Percentiles rank a stretch among this genome's conserved stretches.
phyloP scores from a whole-genome alignment of 2,113 vertebrate genomes.

The Notiomystis cincta region DNA sequence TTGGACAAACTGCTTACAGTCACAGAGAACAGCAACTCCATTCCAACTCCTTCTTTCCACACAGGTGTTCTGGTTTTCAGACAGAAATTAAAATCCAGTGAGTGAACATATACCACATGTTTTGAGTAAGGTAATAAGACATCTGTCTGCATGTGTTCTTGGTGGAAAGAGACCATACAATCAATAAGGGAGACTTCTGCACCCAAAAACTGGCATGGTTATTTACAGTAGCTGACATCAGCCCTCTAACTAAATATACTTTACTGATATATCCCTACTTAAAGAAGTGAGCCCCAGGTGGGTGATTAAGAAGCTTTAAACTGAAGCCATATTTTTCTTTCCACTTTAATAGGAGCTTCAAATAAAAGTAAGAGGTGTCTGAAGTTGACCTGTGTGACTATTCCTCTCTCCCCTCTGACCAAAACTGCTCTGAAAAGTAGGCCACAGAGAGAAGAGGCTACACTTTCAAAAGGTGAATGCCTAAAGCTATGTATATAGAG shows the following conservation, averaged over 20 bases:
- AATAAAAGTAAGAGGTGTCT: not conserved
- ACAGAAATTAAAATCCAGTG: not conserved
- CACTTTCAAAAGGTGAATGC: not conserved
- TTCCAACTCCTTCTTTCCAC: not conserved
- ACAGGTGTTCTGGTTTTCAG: not conserved
- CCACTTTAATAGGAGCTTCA: not conserved
- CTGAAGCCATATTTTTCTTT: not conserved
- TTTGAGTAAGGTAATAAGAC: not conserved
- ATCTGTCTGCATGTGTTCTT: not conserved
- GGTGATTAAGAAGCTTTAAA: not conserved
- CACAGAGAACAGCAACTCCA: not conserved
- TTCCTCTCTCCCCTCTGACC: not conserved
- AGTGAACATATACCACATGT: not conserved
- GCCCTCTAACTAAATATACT: not conserved
- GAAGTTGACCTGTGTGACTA: not conserved
- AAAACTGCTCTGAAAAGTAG: not conserved
- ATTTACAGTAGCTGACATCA: not conserved
- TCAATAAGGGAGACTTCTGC: not conserved
- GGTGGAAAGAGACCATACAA: not conserved
- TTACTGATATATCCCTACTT: not conserved
- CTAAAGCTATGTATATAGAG: not conserved
- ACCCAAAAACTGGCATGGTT: fast-evolving
- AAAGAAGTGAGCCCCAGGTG: not conserved
- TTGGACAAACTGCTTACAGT: not conserved
- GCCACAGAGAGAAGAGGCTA: not conserved